Base-by-base conservation (phyloP, 1,140 invertebrate species). In the Lordiphosa collinella region DNA sequence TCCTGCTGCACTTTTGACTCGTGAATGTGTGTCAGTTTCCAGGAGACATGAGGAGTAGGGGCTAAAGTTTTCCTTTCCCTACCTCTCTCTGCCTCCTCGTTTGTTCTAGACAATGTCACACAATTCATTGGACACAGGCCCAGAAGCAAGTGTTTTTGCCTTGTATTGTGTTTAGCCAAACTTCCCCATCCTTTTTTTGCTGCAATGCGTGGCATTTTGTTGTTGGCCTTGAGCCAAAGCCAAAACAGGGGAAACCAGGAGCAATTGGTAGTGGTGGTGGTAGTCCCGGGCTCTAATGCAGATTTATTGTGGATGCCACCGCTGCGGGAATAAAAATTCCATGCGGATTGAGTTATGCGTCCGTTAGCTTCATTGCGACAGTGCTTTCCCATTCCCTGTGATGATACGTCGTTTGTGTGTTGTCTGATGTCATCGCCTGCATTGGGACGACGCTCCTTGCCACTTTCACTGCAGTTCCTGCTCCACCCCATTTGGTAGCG, bases 321-420 rank as follows among this genome's bases (percentile, higher is more conserved):
- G 78, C 78, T 79, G 78, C 79, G 78, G 78, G 73, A 82, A 84
- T 82, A 82, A 82, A 82, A 82, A 82, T 82, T 84, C 72, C 72
- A 84, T 84, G 78, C 73, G 78, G 78, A 82, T 82, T 82, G 78
- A 82, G 79, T 85, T 82, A 84, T 82, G 78, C 78, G 78, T 82
- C 72, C 79, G 78, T 82, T 82, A 82, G 78, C 79, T 82, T 69
- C 64, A 59, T 70, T 70, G 58, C 58, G 67, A 53, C 51, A 59
- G 58, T 63, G 56, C 13, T 25, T 13, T n/a, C 16, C 25, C n/a
- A 16, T 8, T 57, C 18, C 36, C 25, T 10, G 12, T 35, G 49
- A 32, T 37, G 34, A 52, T 10, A 11, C n/a, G 9, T 12, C 22
- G 14, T 16, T 41, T 44, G 41, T 49, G 35, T 37, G 62, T 78